phyloP scores from a whole-genome alignment of 1,140 invertebrate species.

The Pseudomyrmex sp. region DNA sequence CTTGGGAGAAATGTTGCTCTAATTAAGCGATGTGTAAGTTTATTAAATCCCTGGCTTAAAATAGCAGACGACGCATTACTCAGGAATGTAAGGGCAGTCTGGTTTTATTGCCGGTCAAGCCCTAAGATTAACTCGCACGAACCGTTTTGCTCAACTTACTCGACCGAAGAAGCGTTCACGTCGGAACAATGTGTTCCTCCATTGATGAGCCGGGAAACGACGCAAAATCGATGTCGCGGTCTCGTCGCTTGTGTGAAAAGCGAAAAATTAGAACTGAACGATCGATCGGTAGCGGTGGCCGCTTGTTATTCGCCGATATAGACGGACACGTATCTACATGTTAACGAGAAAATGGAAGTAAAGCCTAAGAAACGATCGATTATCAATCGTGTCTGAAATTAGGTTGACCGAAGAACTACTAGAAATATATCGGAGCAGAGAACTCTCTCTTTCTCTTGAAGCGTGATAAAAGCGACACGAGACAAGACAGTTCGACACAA shows the following conservation, averaged over 20 bases:
- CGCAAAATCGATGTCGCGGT: conserved; percentile 33
- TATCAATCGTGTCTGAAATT: conserved; percentile 69
- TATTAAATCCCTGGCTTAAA: conserved; percentile 81
- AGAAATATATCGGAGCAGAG: conserved; percentile 43
- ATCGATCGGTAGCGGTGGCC: conserved; percentile 49
- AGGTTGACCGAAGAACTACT: conserved; percentile 72
- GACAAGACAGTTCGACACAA: conserved; percentile 60
- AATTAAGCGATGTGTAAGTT: conserved; percentile 82
- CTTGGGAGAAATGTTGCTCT: conserved; percentile 73
- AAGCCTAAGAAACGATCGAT: conserved; percentile 69
- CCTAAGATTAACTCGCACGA: conserved; percentile 77
- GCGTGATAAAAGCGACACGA: conserved; percentile 39
- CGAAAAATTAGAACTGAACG: conserved; percentile 63
- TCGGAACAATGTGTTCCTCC: conserved; percentile 42
- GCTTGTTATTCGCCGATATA: conserved; percentile 41
- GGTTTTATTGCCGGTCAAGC: conserved; percentile 79
- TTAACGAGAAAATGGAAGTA: conserved; percentile 37
- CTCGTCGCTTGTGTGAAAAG: conserved; percentile 1
- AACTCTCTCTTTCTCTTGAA: neutral
- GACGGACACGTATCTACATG: conserved; percentile 35
- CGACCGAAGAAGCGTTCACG: conserved; percentile 36
- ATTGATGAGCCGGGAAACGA: conserved; percentile 35
- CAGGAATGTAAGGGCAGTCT: conserved; percentile 83
- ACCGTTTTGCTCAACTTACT: conserved; percentile 55
- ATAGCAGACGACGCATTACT: conserved; percentile 83